Conservation (phyloP, 2,797 vertebrate genomes). For the Taenioides sp. region DNA sequence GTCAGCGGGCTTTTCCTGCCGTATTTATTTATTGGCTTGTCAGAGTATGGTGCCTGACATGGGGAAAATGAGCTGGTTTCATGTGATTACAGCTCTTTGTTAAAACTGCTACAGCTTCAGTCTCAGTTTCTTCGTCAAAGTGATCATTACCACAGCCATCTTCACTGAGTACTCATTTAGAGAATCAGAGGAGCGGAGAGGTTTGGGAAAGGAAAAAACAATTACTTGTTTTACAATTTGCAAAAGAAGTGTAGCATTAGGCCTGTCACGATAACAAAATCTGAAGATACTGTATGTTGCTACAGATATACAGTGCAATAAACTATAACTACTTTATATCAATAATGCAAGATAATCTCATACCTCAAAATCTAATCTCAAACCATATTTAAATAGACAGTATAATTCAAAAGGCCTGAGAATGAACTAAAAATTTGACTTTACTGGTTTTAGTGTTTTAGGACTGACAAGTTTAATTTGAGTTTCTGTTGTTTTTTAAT, state of each 20-base stretch:
- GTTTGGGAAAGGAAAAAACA: constrained; percentile 9
- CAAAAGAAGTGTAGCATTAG: not conserved
- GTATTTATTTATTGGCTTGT: constrained; percentile 35
- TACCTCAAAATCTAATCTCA: too few relatives aligned
- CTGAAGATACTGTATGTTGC: too few relatives aligned
- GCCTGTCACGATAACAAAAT: too few relatives aligned
- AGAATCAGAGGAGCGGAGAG: constrained; percentile 5
- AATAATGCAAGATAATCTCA: too few relatives aligned
- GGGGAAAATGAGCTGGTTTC: constrained; percentile 52
- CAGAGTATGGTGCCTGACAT: constrained; percentile 40
- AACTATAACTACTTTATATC: too few relatives aligned
- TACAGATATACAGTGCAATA: too few relatives aligned
- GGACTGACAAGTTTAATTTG: too few relatives aligned
- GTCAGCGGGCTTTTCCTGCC: constrained; percentile 48
- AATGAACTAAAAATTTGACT: too few relatives aligned
- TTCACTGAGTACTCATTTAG: constrained; percentile 24
- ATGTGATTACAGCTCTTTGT: constrained; percentile 40
- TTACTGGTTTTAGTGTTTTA: too few relatives aligned
- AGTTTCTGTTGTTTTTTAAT: too few relatives aligned
- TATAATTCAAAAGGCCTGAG: too few relatives aligned
- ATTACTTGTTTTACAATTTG: not conserved
- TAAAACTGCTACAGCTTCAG: constrained; percentile 44
- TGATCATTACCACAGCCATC: constrained; percentile 18
- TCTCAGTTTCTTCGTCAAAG: constrained; percentile 45
- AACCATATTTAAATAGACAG: too few relatives aligned